phyloP scores from a whole-genome alignment of 2,113 vertebrate species.

The Ammospiza caudacuta region DNA sequence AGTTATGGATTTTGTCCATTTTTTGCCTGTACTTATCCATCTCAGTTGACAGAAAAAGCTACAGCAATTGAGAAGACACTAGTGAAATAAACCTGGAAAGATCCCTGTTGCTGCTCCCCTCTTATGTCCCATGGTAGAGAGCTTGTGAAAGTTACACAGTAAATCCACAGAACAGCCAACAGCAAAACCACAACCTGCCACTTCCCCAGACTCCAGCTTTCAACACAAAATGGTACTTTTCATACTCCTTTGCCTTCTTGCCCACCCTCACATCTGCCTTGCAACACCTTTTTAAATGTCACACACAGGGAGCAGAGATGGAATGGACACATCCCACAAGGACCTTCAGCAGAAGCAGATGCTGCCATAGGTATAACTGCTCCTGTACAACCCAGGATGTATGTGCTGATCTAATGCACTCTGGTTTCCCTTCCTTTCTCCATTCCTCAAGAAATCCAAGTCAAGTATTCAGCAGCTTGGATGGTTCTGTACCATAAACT shows the following conservation, averaged over 20 bases:
- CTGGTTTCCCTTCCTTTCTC: not conserved
- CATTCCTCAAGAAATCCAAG: not conserved
- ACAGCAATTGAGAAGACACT: not conserved
- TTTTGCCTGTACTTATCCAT: not conserved
- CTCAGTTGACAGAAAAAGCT: not conserved
- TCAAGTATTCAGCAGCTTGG: not conserved
- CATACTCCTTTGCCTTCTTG: not conserved
- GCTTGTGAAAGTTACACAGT: not conserved
- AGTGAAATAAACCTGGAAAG: not conserved
- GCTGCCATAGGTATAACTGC: not conserved
- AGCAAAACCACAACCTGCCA: not conserved
- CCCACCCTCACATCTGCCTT: not conserved
- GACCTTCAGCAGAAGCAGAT: not conserved
- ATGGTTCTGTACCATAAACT: not conserved
- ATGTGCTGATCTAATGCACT: not conserved
- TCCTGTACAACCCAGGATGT: not conserved
- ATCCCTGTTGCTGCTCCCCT: not conserved
- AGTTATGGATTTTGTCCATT: not conserved
- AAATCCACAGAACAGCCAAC: not conserved
- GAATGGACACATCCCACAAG: not conserved
- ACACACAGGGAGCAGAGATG: not conserved
- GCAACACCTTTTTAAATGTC: not conserved
- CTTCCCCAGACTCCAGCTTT: not conserved
- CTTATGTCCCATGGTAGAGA: not conserved
- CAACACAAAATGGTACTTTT: not conserved